Evolutionary conservation across 2,888 invertebrate species (phyloP), one percentile per base, ranked within the genome.

Genomic region (Hemistola chrysoprasaria): DNA sequence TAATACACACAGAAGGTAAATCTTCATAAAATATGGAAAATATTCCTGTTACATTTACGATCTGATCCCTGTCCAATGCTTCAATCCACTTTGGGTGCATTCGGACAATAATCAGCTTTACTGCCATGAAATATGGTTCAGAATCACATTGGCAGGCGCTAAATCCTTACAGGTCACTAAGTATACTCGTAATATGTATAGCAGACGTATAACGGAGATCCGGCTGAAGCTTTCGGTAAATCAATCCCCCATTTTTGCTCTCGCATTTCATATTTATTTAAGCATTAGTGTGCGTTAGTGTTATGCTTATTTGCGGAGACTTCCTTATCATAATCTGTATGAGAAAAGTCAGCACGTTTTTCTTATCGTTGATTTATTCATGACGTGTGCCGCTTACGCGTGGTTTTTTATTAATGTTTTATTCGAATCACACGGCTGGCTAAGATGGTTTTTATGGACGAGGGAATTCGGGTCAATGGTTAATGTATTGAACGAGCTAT

Each of bases 221-320:
- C 68, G 69, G 58, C 60, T 54, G 58, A 54, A 63, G 59, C 66
- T 59, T 59, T 45, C 65, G 61, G 71, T 78, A 76, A 78, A 76
- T 78, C 78, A 78, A 77, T 74, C 69, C 62, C 47, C 59, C 62
- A 68, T 73, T 72, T 71, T 70, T 65, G 59, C 55, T 58, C 65
- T 72, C 68, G 59, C 70, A 68, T 75, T 70, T 71, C 70, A 69
- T 77, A 72, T 77, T 76, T 75, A 70, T 69, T 63, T 60, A 56
- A 53, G 62, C 65, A 74, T 76, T 77, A 76, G 71, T 69, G 61
- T 54, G 61, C 62, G 34, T 26, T 30, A 23, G 27, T 33, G 25
- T 50, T 50, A 70, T 66, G 67, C 62, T 62, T 73, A 67, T 74
- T 68, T 65, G 58, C 49, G 49, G 56, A 60, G 53, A 55, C 48